Conservation (phyloP, 2,113 vertebrate genomes). For the Capricornis sumatraensis region DNA sequence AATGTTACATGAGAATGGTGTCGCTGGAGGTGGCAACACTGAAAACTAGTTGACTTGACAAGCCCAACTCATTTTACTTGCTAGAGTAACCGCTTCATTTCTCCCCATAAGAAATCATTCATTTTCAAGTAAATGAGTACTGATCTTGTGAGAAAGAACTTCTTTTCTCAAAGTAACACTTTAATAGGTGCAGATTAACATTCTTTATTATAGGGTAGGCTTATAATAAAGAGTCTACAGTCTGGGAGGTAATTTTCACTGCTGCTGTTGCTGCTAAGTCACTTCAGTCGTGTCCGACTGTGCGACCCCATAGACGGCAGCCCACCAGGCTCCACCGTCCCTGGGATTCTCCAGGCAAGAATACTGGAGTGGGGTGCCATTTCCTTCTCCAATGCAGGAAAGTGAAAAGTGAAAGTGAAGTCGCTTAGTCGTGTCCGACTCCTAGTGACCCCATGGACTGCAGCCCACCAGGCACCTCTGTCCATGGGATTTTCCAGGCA, state of each 20-base stretch:
- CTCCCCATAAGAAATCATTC: background rate
- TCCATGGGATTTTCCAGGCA: no score
- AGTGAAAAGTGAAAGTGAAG: no score
- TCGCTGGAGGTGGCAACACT: background rate
- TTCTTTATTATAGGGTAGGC: constrained; percentile 41
- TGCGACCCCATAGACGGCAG: no score
- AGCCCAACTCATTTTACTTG: background rate
- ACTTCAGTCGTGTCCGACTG: no score
- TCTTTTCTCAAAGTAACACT: constrained; percentile 56
- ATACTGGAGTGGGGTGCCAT: no score
- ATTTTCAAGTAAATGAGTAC: constrained; percentile 33
- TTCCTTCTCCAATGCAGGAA: no score
- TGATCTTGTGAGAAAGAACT: constrained; percentile 19
- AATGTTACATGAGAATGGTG: background rate
- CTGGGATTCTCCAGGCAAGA: no score
- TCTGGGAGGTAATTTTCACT: constrained; percentile 30
- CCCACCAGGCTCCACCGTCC: accelerated
- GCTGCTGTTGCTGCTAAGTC: background rate
- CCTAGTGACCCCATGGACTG: no score
- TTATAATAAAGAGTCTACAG: constrained; percentile 38
- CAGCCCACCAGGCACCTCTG: no score
- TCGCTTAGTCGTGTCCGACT: no score
- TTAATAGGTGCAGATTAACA: constrained; percentile 44
- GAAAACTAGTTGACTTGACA: background rate
- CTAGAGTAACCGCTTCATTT: background rate